These are phyloP conservation scores for Ptychadena robeensis DNA, from an alignment of 2,797 vertebrate genomes.

Conservation along the genomic window DNA sequence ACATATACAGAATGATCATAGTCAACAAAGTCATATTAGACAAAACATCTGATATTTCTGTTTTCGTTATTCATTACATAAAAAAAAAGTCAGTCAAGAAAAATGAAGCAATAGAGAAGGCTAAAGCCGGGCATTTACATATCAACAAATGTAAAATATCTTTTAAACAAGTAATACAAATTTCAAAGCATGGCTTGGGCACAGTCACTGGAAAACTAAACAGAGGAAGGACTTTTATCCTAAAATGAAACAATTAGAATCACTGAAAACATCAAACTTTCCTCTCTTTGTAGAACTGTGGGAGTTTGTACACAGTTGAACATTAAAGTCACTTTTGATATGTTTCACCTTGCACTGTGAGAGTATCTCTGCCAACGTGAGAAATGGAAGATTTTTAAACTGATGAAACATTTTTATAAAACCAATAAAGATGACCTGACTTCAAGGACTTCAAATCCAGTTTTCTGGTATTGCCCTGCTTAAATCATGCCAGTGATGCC, in stretches of 20 bases:
- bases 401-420: constrained; percentile 61
- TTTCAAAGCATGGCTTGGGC: not conserved
- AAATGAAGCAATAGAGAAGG: not conserved
- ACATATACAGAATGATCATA: not conserved
- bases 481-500: constrained; percentile 10
- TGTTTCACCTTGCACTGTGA: constrained; percentile 53
- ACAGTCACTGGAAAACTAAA: not conserved
- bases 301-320: constrained; percentile 48
- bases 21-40: not conserved
- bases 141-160: not conserved
- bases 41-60: not conserved
- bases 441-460: constrained; percentile 52
- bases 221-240: constrained; percentile 25
- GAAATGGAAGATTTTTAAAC: constrained; percentile 49
- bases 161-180: not conserved
- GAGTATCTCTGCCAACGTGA: constrained; percentile 51
- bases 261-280: constrained; percentile 1
- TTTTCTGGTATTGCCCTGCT: constrained; percentile 28
- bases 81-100: not conserved
- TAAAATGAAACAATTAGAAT: constrained; percentile 11
- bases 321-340: constrained; percentile 57
- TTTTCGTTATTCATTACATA: too few relatives aligned
- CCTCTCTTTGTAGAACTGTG: constrained; percentile 7
- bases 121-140: not conserved
- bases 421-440: constrained; percentile 59